Percentiles rank a stretch among this genome's conserved stretches.
phyloP scores from a whole-genome alignment of 2,888 invertebrate genomes.

The Drosophila fulvimacula region DNA sequence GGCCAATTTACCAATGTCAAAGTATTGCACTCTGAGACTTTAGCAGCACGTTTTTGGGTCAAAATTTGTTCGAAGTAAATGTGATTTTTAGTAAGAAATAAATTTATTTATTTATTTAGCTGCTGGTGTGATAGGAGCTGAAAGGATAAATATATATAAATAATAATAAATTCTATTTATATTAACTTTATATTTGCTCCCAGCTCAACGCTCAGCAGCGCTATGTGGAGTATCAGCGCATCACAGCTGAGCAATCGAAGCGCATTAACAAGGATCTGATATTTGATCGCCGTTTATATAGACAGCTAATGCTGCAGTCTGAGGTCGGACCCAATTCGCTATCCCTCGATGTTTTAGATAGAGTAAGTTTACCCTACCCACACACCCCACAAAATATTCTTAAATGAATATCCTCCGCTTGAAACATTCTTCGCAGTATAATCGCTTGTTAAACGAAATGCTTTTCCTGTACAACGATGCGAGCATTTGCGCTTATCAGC shows the following conservation, averaged over 20 bases:
- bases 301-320: constrained; percentile 91
- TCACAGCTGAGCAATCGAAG: constrained; percentile 91
- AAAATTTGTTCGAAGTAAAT: not conserved
- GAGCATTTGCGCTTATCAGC: constrained; percentile 93
- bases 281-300: constrained; percentile 88
- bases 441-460: constrained; percentile 95
- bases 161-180: not conserved
- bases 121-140: too few species aligned
- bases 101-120: too few species aligned
- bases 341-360: constrained; percentile 92
- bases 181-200: constrained; percentile 42
- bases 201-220: constrained; percentile 92
- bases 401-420: not conserved
- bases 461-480: constrained; percentile 93
- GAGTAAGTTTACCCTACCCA: constrained; percentile 86
- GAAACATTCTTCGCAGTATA: constrained; percentile 88
- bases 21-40: constrained; percentile 46
- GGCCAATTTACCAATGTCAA: constrained; percentile 76
- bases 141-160: too few species aligned
- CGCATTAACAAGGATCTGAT: constrained; percentile 89
- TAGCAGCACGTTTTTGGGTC: constrained; percentile 27
- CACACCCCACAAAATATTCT: not conserved
- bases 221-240: constrained; percentile 93
- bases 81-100: not conserved
- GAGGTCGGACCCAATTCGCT: constrained; percentile 93